Percentiles rank a stretch among this genome's conserved stretches.
phyloP scores from a whole-genome alignment of 2,888 invertebrate genomes.

The Lithophane socia region DNA sequence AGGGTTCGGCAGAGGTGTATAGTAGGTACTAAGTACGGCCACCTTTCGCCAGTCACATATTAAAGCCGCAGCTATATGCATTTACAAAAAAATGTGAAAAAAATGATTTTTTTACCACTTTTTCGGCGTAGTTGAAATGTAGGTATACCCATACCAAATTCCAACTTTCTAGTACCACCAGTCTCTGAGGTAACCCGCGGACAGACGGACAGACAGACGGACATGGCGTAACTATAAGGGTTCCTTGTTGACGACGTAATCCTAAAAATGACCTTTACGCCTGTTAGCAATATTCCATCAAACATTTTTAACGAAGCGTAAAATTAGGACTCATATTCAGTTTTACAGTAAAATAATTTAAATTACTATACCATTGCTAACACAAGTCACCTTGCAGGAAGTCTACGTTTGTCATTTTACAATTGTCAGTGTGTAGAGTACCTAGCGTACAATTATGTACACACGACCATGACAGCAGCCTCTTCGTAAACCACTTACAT shows the following conservation, averaged over 20 bases:
- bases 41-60: neutral
- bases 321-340: conserved; percentile 10
- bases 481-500: conserved; percentile 36
- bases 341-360: conserved; percentile 40
- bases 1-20: neutral
- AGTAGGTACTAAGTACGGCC: neutral
- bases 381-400: conserved; percentile 61
- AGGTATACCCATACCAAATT: no score
- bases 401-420: conserved; percentile 43
- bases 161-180: no score
- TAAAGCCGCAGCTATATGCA: no score
- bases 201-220: no score
- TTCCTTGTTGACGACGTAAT: no score
- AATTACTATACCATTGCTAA: conserved; percentile 58
- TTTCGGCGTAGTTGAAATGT: no score
- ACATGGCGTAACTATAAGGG: no score
- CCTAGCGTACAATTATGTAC: conserved; percentile 35
- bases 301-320: neutral
- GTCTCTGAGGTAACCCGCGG: no score
- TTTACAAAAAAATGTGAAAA: no score
- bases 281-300: neutral
- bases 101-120: no score
- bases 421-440: conserved; percentile 22
- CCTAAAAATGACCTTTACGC: neutral
- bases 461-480: conserved; percentile 6